A percentile compares a stretch with the other conserved stretches of the same genome.
Conservation (phyloP, 2,888 invertebrate species). For the Hirtodrosophila duncani region DNA sequence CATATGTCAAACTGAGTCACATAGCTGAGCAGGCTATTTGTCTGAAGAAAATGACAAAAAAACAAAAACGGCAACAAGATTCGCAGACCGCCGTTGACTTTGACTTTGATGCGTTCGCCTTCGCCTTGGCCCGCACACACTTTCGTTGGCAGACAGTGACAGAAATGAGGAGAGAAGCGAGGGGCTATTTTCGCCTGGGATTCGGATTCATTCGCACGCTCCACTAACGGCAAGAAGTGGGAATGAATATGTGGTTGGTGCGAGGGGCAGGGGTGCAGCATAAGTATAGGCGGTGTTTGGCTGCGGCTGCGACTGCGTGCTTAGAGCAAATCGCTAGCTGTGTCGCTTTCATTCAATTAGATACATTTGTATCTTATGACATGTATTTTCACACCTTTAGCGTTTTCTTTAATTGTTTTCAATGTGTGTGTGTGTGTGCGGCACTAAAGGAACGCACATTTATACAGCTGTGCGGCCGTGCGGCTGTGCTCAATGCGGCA, state of each 20-base stretch:
- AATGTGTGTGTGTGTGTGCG: constrained; percentile 7
- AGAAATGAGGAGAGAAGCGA: neutral
- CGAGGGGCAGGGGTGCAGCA: neutral
- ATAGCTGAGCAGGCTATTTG: constrained; percentile 1
- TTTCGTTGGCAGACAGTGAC: constrained; percentile 8
- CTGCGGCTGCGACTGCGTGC: constrained; percentile 44
- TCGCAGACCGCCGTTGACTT: constrained; percentile 48
- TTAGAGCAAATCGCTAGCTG: constrained; percentile 59
- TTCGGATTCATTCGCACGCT: constrained; percentile 58
- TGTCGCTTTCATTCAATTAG: constrained; percentile 65
- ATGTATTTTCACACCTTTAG: constrained; percentile 69
- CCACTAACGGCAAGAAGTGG: constrained; percentile 29
- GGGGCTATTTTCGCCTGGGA: constrained; percentile 5
- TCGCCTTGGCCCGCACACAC: too few relatives aligned
- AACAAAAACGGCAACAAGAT: constrained; percentile 32
- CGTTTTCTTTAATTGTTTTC: constrained; percentile 40
- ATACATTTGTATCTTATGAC: constrained; percentile 75
- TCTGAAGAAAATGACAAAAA: constrained; percentile 3
- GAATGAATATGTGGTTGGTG: neutral
- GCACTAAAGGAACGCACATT: constrained; percentile 4
- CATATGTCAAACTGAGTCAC: neutral
- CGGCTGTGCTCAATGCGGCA: neutral
- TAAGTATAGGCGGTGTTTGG: neutral
- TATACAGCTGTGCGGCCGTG: constrained; percentile 8
- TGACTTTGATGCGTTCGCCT: constrained; percentile 65